Base-by-base conservation (phyloP, 2,888 invertebrate species). In the Noctua pronuba region DNA sequence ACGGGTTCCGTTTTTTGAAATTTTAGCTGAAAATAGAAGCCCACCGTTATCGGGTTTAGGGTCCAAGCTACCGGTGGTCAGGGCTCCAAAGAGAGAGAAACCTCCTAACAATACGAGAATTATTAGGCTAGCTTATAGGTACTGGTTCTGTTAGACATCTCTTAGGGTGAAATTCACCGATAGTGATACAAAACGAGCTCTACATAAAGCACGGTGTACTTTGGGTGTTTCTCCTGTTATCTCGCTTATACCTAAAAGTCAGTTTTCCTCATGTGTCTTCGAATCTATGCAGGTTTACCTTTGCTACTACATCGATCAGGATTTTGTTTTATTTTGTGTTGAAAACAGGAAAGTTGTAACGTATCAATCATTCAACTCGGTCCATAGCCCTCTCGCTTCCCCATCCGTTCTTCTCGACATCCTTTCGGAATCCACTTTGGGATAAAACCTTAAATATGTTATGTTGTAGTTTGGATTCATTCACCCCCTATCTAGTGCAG, bases 351-450 rank as follows among this genome's bases (percentile, higher is more conserved):
- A 38, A 66, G 24, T 18, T 28, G 7, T 3, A 24, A 67, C 21
- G 10, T 68, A 67, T 75, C 60, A 77, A 75, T 76, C 41, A 77
- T 62, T 68, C 41, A 52, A 16, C 18, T 49, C n/a, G 24, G 49
- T 49, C 31, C 24, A 60, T 76, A 52, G 41, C 67, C 18, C 21
- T 38, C 28, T 49, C 21, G 58, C n/a, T 52, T 21, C 35, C 24
- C 18, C 35, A 1, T 60, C 46, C 24, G 8, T 58, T 46, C 6
- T 73, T 58, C n/a, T 38, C 31, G 31, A 49, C 24, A 77, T 46
- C 24, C 18, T 60, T 52, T 11, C 31, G 28, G 21, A 10, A 76
- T 62, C 41, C 44, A 44, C 41, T 76, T 76, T 18, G 41, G 60
- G 24, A 75, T 49, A 66, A 46, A 28, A 65, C 24, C 24, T 31